Evolutionary conservation across 2,113 vertebrate genomes (phyloP).

Genomic region (Mesocricetus auratus): DNA sequence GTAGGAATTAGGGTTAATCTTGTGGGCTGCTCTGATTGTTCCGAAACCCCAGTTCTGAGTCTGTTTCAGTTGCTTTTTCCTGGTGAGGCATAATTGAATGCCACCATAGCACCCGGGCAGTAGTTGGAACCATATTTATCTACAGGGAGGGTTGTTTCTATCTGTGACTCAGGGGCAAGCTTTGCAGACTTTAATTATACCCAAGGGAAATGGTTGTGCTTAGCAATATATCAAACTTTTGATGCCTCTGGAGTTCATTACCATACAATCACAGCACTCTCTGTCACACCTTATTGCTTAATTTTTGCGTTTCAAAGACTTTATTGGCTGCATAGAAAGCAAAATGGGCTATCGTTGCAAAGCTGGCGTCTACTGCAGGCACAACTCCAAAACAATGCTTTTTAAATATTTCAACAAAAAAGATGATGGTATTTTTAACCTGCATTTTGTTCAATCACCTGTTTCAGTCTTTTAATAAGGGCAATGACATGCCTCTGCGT

Average conservation of each 20-base stretch:
- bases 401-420: not conserved
- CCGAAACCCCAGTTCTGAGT: slow-evolving; percentile 24
- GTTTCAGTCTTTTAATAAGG: not conserved
- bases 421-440: slow-evolving; percentile 29
- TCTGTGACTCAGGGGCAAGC: slow-evolving; percentile 49
- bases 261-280: slow-evolving; percentile 41
- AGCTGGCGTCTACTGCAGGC: not conserved
- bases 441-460: not conserved
- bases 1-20: slow-evolving; percentile 56
- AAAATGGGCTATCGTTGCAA: not conserved
- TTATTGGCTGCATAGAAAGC: slow-evolving; percentile 25
- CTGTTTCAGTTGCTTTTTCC: slow-evolving; percentile 32
- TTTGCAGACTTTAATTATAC: slow-evolving; percentile 77
- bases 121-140: slow-evolving; percentile 68
- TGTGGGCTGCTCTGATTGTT: slow-evolving; percentile 13
- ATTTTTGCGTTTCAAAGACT: slow-evolving; percentile 71
- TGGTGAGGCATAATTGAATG: slow-evolving; percentile 31
- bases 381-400: not conserved
- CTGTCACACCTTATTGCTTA: slow-evolving; percentile 69
- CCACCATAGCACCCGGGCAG: not conserved
- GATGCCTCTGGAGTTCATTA: slow-evolving; percentile 71
- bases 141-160: slow-evolving; percentile 64
- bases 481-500: not conserved
- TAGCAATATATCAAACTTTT: slow-evolving; percentile 65
- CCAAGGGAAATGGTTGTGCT: slow-evolving; percentile 58